Base-by-base conservation (phyloP, 1,140 invertebrate genomes). In the Neodiprion virginianus region DNA sequence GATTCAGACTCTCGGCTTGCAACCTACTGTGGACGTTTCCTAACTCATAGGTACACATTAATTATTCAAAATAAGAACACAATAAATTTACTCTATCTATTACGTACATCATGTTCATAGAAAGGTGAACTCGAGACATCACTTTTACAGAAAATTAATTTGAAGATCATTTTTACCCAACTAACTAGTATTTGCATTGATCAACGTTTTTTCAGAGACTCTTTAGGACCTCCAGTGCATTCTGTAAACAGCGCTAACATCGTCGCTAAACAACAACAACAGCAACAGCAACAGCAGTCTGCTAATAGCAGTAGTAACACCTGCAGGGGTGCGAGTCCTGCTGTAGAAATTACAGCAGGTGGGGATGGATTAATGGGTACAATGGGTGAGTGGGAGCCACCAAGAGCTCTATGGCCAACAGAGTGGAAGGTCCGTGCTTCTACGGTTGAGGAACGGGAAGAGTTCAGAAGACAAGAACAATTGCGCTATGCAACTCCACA, bases 1-100 rank as follows among this genome's bases (percentile, higher is more conserved):
- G 97, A 98, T 84, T 94, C 95, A 1, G 97, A 98, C 89, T 91
- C 92, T 11, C 91, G 95, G 49, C 87, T 99, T 4, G 86, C 91
- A 7, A 88, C 92, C 8, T 85, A 98, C 21, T 97, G 94, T 82
- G 75, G 82, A 12, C 86, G 84, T 72, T 89, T 89, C 74, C 80
- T 89, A 9, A 75, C 85, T 67, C 79, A 87, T 53, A 84, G 84
- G 86, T 87, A 82, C 23, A 76, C 48, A 28, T 23, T 50, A 14
- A 8, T 17, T 69, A 69, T 28, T 14, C 12, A 69, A 28, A 69
- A 69, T 21, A 69, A 69, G 68, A 28, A 69, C 28, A 12, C 8
- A 17, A 12, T 14, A 14, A 69, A 21, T 17, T 17, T 21, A 69
- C 8, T 69, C 5, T 2, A 69, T 17, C 14, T 5, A 69, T 69